Conservation (phyloP, 2,113 vertebrate genomes). For the Zosterops pallidus region DNA sequence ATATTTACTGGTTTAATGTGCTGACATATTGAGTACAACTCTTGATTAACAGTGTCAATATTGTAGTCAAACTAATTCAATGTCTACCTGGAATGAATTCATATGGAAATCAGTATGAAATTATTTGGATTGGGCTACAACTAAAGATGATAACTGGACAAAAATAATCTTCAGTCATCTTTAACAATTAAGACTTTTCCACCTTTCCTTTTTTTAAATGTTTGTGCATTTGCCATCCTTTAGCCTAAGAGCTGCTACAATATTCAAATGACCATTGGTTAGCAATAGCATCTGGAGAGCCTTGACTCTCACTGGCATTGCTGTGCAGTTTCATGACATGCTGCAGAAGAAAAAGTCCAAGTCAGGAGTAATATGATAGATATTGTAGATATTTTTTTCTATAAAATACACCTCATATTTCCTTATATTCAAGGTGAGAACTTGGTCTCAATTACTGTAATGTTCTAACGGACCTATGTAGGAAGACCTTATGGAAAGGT, state of each 20-base stretch:
- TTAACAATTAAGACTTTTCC: not conserved
- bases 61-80: not conserved
- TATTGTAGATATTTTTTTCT: not conserved
- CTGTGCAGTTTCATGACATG: not conserved
- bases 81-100: not conserved
- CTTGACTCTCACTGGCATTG: not conserved
- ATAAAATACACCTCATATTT: not conserved
- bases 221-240: not conserved
- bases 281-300: not conserved
- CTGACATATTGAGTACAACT: not conserved
- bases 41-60: not conserved
- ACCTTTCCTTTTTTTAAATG: not conserved
- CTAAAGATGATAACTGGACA: not conserved
- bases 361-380: not conserved
- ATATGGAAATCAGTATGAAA: not conserved
- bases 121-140: not conserved
- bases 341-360: not conserved
- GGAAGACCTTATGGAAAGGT: not conserved
- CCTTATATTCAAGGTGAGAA: not conserved
- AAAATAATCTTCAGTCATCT: not conserved
- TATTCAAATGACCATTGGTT: not conserved
- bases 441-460: not conserved
- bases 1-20: not conserved
- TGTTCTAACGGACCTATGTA: not conserved
- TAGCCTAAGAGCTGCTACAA: not conserved